Evolutionary conservation across 2,888 invertebrate genomes (phyloP).

Genomic region (Zaprionus bogoriensis): DNA sequence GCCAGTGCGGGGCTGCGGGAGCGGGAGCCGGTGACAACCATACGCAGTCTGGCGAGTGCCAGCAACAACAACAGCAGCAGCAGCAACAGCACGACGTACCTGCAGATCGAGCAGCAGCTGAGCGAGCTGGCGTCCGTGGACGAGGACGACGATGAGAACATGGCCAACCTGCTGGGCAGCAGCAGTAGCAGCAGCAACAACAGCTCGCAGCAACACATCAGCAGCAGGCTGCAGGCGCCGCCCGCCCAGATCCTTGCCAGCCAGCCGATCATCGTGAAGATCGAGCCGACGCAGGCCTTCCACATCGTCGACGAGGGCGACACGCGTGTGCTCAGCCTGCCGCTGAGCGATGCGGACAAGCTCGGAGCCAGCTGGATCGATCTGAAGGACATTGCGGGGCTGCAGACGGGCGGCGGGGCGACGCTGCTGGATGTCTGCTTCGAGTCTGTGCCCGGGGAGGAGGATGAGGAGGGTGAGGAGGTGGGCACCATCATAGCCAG

Average conservation of each 20-base stretch:
- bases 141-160: conserved; percentile 57
- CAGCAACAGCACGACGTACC: conserved; percentile 46
- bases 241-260: conserved; percentile 55
- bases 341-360: conserved; percentile 80
- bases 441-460: conserved; percentile 49
- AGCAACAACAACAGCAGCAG: conserved; percentile 4
- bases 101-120: conserved; percentile 71
- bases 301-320: conserved; percentile 81
- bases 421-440: conserved; percentile 79
- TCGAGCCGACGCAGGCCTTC: conserved; percentile 81
- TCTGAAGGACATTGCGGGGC: conserved; percentile 80
- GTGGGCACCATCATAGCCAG: conserved; percentile 54
- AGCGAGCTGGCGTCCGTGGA: conserved; percentile 58
- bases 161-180: conserved; percentile 51
- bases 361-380: conserved; percentile 82
- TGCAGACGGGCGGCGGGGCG: conserved; percentile 70
- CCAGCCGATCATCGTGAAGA: conserved; percentile 82
- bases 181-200: conserved; percentile 10
- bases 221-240: background rate
- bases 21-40: conserved; percentile 48
- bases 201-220: too few relatives aligned
- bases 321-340: conserved; percentile 80
- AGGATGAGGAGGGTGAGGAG: conserved; percentile 14
- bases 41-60: conserved; percentile 37
- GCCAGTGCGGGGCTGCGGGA: too few relatives aligned